Evolutionary conservation across 2,113 vertebrate genomes (phyloP).

Genomic region (Peromyscus maniculatus): DNA sequence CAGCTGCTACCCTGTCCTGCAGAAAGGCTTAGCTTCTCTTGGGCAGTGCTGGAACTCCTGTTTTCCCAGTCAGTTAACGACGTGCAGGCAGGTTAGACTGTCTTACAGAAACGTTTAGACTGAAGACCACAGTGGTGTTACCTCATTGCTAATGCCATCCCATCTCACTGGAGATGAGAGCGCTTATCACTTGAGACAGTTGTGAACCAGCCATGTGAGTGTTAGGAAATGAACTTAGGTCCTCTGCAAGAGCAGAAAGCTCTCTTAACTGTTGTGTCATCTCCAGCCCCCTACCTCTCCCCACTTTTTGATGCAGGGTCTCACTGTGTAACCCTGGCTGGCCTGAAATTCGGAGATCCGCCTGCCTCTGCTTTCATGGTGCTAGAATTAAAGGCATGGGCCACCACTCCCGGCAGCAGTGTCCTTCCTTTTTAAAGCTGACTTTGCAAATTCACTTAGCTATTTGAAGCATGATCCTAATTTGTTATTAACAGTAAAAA

Average conservation of each 20-base stretch:
- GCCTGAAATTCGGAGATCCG: not conserved
- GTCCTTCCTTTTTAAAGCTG: not conserved
- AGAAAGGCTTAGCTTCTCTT: not conserved
- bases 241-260: not conserved
- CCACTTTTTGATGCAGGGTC: not conserved
- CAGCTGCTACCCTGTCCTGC: not conserved
- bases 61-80: not conserved
- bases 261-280: not conserved
- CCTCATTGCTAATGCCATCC: not conserved
- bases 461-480: too few species aligned
- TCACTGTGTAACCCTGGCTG: not conserved
- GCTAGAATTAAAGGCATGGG: not conserved
- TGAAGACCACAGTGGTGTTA: accelerated
- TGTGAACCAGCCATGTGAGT: not conserved
- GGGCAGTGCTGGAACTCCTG: too few species aligned
- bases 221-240: not conserved
- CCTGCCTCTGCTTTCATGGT: not conserved
- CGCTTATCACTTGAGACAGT: not conserved
- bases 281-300: not conserved
- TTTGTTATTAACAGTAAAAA: too few species aligned
- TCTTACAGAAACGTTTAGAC: not conserved
- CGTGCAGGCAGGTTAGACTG: not conserved
- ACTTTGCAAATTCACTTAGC: not conserved
- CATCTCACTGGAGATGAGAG: not conserved
- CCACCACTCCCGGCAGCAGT: not conserved